Base-by-base conservation (phyloP, 1,140 invertebrate species). In the Mycetomoellerius zeteki region DNA sequence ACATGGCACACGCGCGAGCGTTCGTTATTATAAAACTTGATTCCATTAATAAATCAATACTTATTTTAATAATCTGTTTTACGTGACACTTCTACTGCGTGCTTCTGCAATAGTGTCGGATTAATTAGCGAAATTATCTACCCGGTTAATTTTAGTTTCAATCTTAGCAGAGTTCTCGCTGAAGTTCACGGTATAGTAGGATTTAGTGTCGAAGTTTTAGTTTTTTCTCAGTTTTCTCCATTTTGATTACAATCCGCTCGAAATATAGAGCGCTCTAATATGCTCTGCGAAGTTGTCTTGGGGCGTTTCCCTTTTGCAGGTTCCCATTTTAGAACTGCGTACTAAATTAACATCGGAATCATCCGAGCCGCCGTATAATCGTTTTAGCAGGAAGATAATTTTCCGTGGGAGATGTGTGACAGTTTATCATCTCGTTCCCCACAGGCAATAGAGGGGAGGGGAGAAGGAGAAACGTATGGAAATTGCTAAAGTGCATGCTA, bases 311-410 rank as follows among this genome's bases (percentile, higher is more conserved):
- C 60, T 64, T 30, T 21, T 43, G 24, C 64, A 37, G 47, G 14
- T 37, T 69, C 10, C 54, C 43, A 54, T 69, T 80, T 80, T 69
- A 69, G 77, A 24, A 37, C 47, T 71, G 30, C 54, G 33, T 80
- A 54, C 77, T 71, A 71, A 81, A 81, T 81, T 81, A 81, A 24
- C 50, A 64, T 69, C 47, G 64, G 30, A 52, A 71, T 81, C 47
- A 81, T 81, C 62, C n/a, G n/a, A 71, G 65, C 47, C 47, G 10
- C 47, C 12, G 30, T 71, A 69, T 81, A 81, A 81, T 81, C 47
- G 56, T 71, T 81, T 81, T 69, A 81, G 77, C 64, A 24, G 50
- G 21, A 81, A 69, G 47, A 81, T 81, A 81, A 81, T 81, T 81
- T 81, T 81, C 64, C 30, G n/a, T 37, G 47, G 64, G 69, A 47